A percentile compares a stretch with the other conserved stretches of the same genome.
These are phyloP conservation scores for Typhlichthys eigenmanni DNA, from an alignment of 2,797 vertebrate species.

Conservation along the genomic window DNA sequence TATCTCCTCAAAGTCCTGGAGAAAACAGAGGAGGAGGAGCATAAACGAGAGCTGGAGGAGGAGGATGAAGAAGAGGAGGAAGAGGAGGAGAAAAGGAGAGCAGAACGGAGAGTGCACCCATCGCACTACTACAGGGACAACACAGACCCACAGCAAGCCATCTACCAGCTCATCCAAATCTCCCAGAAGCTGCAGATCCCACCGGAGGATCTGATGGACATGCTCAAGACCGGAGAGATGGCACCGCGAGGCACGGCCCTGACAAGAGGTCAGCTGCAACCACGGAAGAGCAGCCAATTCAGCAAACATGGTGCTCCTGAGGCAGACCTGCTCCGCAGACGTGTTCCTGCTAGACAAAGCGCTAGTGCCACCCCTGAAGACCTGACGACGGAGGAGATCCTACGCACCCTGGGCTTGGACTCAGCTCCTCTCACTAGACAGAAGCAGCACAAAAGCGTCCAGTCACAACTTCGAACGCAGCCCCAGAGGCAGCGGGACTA, in stretches of 20 bases:
- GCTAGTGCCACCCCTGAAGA: slow-evolving; percentile 74
- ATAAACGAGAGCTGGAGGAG: slow-evolving; percentile 69
- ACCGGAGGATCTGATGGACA: slow-evolving; percentile 88
- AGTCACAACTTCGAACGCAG: slow-evolving; percentile 67
- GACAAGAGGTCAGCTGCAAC: slow-evolving; percentile 32
- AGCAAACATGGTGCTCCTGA: slow-evolving; percentile 66
- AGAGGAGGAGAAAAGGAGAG: slow-evolving; percentile 74
- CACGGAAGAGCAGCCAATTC: slow-evolving; percentile 63
- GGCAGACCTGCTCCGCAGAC: slow-evolving; percentile 69
- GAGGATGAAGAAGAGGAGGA: slow-evolving; percentile 76
- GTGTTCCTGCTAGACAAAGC: slow-evolving; percentile 56
- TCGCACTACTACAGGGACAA: slow-evolving; percentile 56
- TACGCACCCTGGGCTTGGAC: slow-evolving; percentile 84
- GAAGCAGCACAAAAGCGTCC: slow-evolving; percentile 72
- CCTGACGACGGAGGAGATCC: slow-evolving; percentile 83
- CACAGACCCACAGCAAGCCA: slow-evolving; percentile 79
- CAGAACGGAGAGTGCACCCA: slow-evolving; percentile 73
- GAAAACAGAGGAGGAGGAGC: slow-evolving; percentile 70
- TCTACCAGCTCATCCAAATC: slow-evolving; percentile 88
- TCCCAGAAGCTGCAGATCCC: slow-evolving; percentile 92
- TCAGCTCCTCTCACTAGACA: slow-evolving; percentile 69
- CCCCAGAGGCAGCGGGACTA: slow-evolving; percentile 68
- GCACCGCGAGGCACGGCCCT: slow-evolving; percentile 64
- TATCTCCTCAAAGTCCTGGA: slow-evolving; percentile 87
- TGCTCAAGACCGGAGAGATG: slow-evolving; percentile 79